phyloP scores from a whole-genome alignment of 2,797 vertebrate genomes.

The Sciurus carolinensis region DNA sequence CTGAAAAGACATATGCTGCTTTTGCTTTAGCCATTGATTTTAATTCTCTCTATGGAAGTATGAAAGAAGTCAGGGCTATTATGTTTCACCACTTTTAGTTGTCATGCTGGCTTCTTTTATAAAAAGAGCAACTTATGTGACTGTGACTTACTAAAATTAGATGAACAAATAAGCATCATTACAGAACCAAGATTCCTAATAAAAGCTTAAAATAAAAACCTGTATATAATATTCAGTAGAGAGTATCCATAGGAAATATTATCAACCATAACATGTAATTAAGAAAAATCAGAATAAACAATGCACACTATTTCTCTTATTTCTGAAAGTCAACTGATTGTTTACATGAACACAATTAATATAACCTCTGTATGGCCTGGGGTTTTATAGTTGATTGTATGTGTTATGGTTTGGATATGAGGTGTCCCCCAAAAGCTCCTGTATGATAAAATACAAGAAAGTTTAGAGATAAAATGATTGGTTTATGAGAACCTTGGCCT shows the following conservation, averaged over 20 bases:
- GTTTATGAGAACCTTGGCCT: too few species aligned
- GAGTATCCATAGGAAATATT: constrained; percentile 20
- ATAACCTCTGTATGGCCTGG: not conserved
- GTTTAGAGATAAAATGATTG: too few species aligned
- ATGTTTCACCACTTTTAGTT: constrained; percentile 66
- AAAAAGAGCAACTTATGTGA: constrained; percentile 68
- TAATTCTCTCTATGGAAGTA: constrained; percentile 70
- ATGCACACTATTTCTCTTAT: not conserved
- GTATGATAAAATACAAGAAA: too few species aligned
- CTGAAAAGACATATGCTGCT: not conserved
- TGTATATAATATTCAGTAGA: not conserved
- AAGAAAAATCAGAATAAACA: constrained; percentile 58
- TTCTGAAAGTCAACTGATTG: not conserved
- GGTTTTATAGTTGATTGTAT: not conserved
- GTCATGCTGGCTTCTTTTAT: constrained; percentile 61
- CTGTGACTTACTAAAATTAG: constrained; percentile 71
- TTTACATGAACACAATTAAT: not conserved
- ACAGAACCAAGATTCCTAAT: not conserved
- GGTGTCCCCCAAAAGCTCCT: too few species aligned
- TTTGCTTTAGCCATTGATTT: constrained; percentile 74
- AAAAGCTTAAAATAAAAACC: constrained; percentile 61
- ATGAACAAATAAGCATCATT: constrained; percentile 47
- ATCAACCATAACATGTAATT: constrained; percentile 63
- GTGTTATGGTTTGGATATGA: too few species aligned
- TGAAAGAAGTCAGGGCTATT: constrained; percentile 55